A percentile compares a stretch with the other conserved stretches of the same genome.
Evolutionary conservation across 37 sponge, comb jelly and placozoan species (phyloP).

Genomic region (Bolinopsis microptera): DNA sequence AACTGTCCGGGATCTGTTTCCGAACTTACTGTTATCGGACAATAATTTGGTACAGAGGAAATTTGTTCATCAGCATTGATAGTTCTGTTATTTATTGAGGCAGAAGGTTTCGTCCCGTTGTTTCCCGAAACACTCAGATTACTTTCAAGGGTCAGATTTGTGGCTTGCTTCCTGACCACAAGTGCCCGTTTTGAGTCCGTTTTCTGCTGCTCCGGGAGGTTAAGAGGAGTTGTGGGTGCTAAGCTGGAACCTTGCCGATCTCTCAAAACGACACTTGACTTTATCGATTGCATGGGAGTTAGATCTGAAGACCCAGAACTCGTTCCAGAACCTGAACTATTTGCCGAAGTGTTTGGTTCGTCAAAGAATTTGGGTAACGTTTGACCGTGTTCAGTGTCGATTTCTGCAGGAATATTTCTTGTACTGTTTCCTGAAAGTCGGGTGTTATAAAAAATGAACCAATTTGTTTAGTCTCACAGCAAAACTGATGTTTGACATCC

Average conservation of each 20-base stretch:
- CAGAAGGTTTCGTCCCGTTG: background rate
- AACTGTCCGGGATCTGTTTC: background rate
- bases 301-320: background rate
- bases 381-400: background rate
- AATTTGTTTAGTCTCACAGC: no score
- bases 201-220: background rate
- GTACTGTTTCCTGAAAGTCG: background rate
- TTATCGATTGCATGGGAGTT: no score
- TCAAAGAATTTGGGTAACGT: background rate
- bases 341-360: background rate
- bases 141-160: background rate
- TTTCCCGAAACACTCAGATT: no score
- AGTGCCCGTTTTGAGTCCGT: background rate
- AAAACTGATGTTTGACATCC: no score
- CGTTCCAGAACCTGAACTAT: background rate
- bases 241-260: background rate
- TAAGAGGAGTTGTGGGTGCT: background rate
- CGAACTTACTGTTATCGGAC: no score
- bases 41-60: background rate
- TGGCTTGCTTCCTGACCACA: background rate
- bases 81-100: background rate
- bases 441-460: no score
- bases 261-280: background rate
- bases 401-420: background rate
- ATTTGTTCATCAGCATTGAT: background rate